phyloP scores from a whole-genome alignment of 2,113 vertebrate species.

The Oncorhynchus masou region DNA sequence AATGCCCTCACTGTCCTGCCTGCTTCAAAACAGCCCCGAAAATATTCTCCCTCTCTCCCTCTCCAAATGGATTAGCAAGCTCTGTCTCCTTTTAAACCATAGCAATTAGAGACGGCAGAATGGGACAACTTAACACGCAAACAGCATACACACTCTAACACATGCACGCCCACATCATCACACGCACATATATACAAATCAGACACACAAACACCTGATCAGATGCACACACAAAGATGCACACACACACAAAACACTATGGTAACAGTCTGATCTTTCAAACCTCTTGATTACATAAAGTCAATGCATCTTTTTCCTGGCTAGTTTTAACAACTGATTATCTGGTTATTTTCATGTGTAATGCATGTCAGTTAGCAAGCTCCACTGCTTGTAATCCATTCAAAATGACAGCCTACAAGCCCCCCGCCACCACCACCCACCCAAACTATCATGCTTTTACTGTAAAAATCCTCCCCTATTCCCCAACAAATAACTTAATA shows the following conservation, averaged over 20 bases:
- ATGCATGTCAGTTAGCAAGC: too few relatives aligned
- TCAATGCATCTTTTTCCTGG: background rate
- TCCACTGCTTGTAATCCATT: too few relatives aligned
- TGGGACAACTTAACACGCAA: constrained; percentile 42
- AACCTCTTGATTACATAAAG: background rate
- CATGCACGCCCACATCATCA: constrained; percentile 8
- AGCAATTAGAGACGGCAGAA: constrained; percentile 68
- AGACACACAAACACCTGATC: background rate
- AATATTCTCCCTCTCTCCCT: constrained; percentile 45
- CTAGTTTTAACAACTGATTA: background rate
- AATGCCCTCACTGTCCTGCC: constrained; percentile 47
- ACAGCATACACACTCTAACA: constrained; percentile 14
- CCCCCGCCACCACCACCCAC: too few relatives aligned
- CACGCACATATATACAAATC: background rate
- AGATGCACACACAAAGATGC: background rate
- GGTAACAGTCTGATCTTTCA: background rate
- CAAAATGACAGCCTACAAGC: too few relatives aligned
- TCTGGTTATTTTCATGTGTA: too few relatives aligned
- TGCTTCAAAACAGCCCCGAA: constrained; percentile 30
- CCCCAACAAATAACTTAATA: too few relatives aligned
- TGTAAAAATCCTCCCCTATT: too few relatives aligned
- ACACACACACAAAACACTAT: background rate
- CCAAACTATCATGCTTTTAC: too few relatives aligned
- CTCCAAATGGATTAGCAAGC: constrained; percentile 75
- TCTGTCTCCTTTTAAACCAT: constrained; percentile 74